A percentile compares a stretch with the other conserved stretches of the same genome.
phyloP scores from a whole-genome alignment of 1,140 invertebrate species.

The Drosophila littoralis region DNA sequence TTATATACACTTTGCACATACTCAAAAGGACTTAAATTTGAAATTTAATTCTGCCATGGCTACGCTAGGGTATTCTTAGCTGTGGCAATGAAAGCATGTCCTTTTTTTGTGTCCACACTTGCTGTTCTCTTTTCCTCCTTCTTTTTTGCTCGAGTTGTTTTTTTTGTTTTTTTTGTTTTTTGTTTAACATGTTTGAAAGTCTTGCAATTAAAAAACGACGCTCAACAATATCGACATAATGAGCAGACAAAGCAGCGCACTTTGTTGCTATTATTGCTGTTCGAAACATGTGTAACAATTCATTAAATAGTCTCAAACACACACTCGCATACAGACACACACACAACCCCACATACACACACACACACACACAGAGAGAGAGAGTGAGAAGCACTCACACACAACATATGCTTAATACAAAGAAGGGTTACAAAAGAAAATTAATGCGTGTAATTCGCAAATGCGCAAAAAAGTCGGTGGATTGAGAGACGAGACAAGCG shows the following conservation, averaged over 20 bases:
- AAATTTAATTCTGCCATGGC: background rate
- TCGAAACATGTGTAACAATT: conserved; percentile 70
- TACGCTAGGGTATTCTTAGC: background rate
- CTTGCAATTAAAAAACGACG: conserved; percentile 56
- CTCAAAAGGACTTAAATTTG: no score
- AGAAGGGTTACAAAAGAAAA: conserved; percentile 71
- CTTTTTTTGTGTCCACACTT: background rate
- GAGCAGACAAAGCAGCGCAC: conserved; percentile 67
- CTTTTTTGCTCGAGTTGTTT: background rate
- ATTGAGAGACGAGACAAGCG: conserved; percentile 29
- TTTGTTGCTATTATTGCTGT: conserved; percentile 67
- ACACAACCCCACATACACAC: conserved; percentile 19
- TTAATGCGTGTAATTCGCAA: conserved; percentile 70
- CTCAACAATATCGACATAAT: conserved; percentile 71
- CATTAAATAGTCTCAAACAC: conserved; percentile 60
- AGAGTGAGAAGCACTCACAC: background rate
- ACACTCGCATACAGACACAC: conserved; percentile 17
- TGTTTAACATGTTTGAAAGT: conserved; percentile 24
- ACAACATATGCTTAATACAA: conserved; percentile 57
- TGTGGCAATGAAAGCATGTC: background rate
- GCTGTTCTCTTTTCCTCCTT: background rate
- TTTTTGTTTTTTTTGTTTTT: conserved; percentile 11
- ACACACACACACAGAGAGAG: background rate
- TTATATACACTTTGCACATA: no score
- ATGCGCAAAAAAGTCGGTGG: conserved; percentile 51